Conservation (phyloP, 2,888 invertebrate species). For the Zhengitettix transpicula region DNA sequence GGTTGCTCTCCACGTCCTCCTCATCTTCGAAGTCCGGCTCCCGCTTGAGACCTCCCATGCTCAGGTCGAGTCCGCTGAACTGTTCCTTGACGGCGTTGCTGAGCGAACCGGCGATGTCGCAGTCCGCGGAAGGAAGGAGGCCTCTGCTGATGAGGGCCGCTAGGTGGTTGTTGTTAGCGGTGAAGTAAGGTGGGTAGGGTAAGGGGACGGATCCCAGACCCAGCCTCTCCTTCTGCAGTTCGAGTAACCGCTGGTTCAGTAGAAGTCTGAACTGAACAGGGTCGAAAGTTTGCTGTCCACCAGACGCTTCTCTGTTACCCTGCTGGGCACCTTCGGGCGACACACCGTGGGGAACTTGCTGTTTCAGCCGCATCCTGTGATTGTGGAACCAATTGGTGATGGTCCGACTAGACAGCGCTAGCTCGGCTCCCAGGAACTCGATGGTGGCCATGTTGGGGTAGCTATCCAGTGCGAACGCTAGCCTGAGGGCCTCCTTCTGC, state of each 20-base stretch:
- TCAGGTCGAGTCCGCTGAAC: slow-evolving; percentile 72
- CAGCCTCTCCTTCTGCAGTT: slow-evolving; percentile 71
- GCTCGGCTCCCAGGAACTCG: slow-evolving; percentile 82
- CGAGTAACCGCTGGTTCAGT: slow-evolving; percentile 74
- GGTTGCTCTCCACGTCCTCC: slow-evolving; percentile 57
- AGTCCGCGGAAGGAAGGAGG: slow-evolving; percentile 38
- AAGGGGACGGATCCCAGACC: slow-evolving; percentile 42
- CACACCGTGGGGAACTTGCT: slow-evolving; percentile 64
- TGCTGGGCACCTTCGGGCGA: slow-evolving; percentile 32
- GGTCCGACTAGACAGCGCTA: slow-evolving; percentile 82
- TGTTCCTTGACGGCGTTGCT: slow-evolving; percentile 55
- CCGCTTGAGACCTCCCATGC: slow-evolving; percentile 63
- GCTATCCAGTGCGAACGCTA: slow-evolving; percentile 90
- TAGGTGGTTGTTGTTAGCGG: slow-evolving; percentile 54
- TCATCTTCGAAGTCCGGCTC: slow-evolving; percentile 64
- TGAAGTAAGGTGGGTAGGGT: slow-evolving; percentile 64
- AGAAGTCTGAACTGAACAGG: slow-evolving; percentile 81
- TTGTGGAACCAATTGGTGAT: slow-evolving; percentile 99
- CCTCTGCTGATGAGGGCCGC: slow-evolving; percentile 60
- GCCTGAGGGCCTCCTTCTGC: slow-evolving; percentile 87
- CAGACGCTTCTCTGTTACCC: slow-evolving; percentile 14
- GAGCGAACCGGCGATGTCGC: slow-evolving; percentile 24
- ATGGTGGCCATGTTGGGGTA: slow-evolving; percentile 95
- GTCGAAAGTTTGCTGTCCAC: slow-evolving; percentile 55
- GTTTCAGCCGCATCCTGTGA: slow-evolving; percentile 94